A percentile compares a stretch with the other conserved stretches of the same genome.
phyloP scores from a whole-genome alignment of 2,797 vertebrate species.

The Thamnophis elegans region DNA sequence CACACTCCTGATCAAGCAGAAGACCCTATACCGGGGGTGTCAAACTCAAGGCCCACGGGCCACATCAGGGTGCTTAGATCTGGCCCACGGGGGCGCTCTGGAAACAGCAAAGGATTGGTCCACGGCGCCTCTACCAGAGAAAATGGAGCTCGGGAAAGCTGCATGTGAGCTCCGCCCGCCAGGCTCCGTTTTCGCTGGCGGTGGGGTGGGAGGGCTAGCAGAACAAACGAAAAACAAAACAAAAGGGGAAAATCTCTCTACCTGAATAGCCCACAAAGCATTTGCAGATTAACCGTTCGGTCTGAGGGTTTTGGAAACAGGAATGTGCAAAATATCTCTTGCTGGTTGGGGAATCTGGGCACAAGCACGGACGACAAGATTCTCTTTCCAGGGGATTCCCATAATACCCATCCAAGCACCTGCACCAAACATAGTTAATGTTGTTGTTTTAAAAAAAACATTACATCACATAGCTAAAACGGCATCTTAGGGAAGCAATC shows the following conservation, averaged over 20 bases:
- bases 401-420: conserved; percentile 82
- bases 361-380: conserved; percentile 80
- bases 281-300: conserved; percentile 71
- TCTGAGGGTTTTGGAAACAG: conserved; percentile 76
- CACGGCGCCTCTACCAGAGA: too few species aligned
- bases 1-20: too few species aligned
- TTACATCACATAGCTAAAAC: neutral
- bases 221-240: too few species aligned
- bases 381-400: conserved; percentile 74
- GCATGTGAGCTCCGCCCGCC: too few species aligned
- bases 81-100: too few species aligned
- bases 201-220: too few species aligned
- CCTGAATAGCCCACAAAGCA: conserved; percentile 82
- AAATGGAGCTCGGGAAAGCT: too few species aligned
- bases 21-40: too few species aligned
- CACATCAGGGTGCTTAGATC: too few species aligned
- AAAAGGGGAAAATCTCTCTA: conserved; percentile 35
- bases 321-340: conserved; percentile 80
- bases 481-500: neutral
- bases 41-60: too few species aligned
- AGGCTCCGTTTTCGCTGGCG: too few species aligned
- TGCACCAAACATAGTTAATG: conserved; percentile 58
- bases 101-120: too few species aligned
- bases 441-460: neutral
- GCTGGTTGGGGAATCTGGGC: conserved; percentile 77